Percentiles rank a stretch among this genome's conserved stretches.
Conservation (phyloP, 2,797 vertebrate species). For the Ibycter americanus region DNA sequence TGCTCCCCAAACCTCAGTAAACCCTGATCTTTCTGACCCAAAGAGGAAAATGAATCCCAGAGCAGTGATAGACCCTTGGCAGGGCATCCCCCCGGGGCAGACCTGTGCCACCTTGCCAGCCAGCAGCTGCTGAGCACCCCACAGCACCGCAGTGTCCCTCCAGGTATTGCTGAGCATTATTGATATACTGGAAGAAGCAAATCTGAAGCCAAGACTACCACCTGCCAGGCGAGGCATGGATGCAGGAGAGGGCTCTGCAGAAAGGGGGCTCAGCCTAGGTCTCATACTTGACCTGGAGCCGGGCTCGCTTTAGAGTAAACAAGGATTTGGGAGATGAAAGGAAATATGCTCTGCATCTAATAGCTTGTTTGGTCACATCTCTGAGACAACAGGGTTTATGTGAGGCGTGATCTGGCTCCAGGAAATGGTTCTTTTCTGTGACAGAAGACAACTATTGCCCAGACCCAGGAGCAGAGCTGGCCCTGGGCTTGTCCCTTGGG, state of each 20-base stretch:
- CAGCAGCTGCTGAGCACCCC: background rate
- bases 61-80: background rate
- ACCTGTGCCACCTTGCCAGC: background rate
- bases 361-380: background rate
- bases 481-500: background rate
- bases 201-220: background rate
- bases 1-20: background rate
- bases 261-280: background rate
- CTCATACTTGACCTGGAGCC: background rate
- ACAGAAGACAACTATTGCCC: background rate
- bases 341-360: background rate
- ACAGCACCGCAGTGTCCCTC: background rate
- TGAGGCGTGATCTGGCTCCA: background rate
- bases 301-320: background rate
- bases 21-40: background rate
- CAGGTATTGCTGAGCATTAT: background rate
- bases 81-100: background rate
- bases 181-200: background rate
- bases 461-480: background rate
- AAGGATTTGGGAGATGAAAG: background rate
- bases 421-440: background rate
- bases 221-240: accelerated
- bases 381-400: background rate
- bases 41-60: background rate
- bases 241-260: background rate